phyloP scores from a whole-genome alignment of 1,140 invertebrate species.

The Drosophila azteca region DNA sequence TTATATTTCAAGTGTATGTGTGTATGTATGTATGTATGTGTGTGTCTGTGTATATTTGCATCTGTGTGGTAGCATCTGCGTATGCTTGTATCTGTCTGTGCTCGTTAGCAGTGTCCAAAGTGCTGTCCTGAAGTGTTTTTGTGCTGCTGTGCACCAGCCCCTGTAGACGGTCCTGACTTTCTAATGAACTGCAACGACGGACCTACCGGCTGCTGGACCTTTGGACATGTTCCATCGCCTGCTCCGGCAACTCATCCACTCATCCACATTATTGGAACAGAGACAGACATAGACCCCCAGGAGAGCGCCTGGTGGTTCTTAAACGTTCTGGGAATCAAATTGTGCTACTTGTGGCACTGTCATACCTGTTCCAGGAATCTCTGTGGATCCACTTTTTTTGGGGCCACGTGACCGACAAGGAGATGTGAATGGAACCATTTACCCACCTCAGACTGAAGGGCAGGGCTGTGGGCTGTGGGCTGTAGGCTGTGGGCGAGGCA shows the following conservation, averaged over 20 bases:
- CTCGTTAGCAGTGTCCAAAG: slow-evolving; percentile 78
- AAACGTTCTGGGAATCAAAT: slow-evolving; percentile 75
- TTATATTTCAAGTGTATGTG: slow-evolving; percentile 53
- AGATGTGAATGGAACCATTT: too few relatives aligned
- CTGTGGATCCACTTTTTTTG: slow-evolving; percentile 2
- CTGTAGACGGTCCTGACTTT: slow-evolving; percentile 47
- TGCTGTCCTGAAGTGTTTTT: slow-evolving; percentile 64
- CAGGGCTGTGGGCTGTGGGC: not conserved
- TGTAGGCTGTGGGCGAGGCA: not conserved
- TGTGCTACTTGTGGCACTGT: slow-evolving; percentile 62
- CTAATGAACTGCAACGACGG: slow-evolving; percentile 50
- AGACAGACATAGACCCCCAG: not conserved
- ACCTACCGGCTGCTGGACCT: slow-evolving; percentile 1
- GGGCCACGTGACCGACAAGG: not conserved
- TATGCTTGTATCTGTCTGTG: slow-evolving; percentile 29
- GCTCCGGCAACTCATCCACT: slow-evolving; percentile 8
- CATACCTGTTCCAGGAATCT: slow-evolving; percentile 15
- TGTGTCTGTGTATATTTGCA: not conserved
- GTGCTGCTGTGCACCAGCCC: slow-evolving; percentile 32
- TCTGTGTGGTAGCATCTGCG: slow-evolving; percentile 1
- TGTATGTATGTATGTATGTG: slow-evolving; percentile 4
- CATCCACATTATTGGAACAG: slow-evolving; percentile 45
- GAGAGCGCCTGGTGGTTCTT: slow-evolving; percentile 31
- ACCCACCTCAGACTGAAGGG: too few relatives aligned
- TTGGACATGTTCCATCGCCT: slow-evolving; percentile 7